These are phyloP conservation scores for Ectobius pallidus DNA, from an alignment of 2,888 invertebrate species.

Conservation along the genomic window DNA sequence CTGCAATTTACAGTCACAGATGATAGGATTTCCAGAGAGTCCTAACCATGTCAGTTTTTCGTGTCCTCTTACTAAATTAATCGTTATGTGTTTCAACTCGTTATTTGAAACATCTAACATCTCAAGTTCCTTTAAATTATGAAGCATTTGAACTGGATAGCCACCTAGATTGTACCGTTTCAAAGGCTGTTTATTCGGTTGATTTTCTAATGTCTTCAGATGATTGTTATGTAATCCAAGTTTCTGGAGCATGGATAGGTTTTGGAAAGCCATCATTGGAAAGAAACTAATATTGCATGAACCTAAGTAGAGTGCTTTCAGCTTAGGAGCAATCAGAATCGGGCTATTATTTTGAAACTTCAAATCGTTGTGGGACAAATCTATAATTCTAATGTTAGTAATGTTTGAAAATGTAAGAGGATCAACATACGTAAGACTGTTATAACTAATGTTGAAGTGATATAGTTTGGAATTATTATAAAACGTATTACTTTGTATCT, in stretches of 20 bases:
- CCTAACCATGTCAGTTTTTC: background rate
- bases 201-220: background rate
- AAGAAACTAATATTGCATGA: background rate
- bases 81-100: background rate
- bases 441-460: constrained; percentile 1
- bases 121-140: background rate
- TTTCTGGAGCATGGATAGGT: background rate
- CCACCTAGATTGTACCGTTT: background rate
- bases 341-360: background rate
- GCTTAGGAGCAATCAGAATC: background rate
- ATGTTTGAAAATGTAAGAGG: background rate
- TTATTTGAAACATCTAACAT: constrained; percentile 10
- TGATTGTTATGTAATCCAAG: background rate
- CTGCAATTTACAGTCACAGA: constrained; percentile 20
- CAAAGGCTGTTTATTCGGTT: background rate
- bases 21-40: background rate
- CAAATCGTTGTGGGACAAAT: constrained; percentile 15
- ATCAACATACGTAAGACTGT: background rate
- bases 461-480: background rate
- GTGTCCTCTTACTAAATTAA: constrained; percentile 1
- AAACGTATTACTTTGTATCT: background rate
- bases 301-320: background rate
- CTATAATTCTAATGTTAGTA: background rate
- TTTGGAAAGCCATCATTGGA: background rate
- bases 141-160: background rate